A percentile compares a stretch with the other conserved stretches of the same genome.
phyloP scores from a whole-genome alignment of 2,113 vertebrate genomes.

The rat (Rattus norvegicus) region DNA sequence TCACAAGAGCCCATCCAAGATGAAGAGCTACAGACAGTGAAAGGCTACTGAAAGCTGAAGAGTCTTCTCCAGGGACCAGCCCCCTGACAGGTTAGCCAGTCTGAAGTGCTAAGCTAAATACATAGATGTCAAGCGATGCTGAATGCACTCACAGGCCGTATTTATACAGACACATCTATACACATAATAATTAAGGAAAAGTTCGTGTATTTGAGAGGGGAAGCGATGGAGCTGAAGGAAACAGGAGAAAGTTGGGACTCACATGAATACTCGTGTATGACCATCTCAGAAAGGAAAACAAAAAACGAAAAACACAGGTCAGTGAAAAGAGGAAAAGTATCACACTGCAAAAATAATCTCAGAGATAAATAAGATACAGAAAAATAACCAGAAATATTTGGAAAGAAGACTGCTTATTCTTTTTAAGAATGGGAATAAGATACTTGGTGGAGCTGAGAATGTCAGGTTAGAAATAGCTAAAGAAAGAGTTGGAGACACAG shows the following conservation, averaged over 20 bases:
- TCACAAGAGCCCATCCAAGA: background rate
- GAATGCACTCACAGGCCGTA: background rate
- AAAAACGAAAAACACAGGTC: background rate
- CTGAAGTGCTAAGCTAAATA: background rate
- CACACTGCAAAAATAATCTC: background rate
- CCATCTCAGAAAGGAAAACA: background rate
- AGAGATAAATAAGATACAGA: background rate
- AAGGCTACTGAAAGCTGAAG: too few species aligned
- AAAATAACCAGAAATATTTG: background rate
- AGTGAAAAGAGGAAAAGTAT: background rate
- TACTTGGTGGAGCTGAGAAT: background rate
- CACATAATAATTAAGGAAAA: background rate
- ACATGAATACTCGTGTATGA: background rate
- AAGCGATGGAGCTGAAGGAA: background rate
- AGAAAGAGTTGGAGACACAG: background rate
- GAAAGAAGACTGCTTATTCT: background rate
- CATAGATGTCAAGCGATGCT: rapidly evolving
- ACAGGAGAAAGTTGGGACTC: background rate
- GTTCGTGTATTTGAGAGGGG: background rate
- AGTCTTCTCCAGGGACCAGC: background rate
- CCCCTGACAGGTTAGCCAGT: too few species aligned
- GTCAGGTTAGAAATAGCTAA: background rate
- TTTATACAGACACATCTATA: background rate
- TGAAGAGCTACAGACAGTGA: background rate
- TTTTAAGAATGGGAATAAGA: background rate